These are phyloP conservation scores for Oceanites oceanicus DNA, from an alignment of 2,113 vertebrate genomes.

Conservation along the genomic window DNA sequence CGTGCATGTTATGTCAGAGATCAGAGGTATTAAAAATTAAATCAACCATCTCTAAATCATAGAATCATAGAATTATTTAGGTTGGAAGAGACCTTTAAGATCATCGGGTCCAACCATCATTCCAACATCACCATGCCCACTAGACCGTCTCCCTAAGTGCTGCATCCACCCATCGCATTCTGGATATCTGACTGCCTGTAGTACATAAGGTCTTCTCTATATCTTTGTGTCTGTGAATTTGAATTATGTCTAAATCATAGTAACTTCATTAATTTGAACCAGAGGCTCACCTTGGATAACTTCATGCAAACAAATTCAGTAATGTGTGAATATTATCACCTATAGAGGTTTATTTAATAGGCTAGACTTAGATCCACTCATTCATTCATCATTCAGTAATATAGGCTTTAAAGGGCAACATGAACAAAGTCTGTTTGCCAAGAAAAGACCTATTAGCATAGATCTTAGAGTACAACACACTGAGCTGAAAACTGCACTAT, in stretches of 20 bases:
- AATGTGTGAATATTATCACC: neutral
- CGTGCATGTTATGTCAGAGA: neutral
- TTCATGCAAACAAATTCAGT: neutral
- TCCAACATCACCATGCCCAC: too few relatives aligned
- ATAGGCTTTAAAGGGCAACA: neutral
- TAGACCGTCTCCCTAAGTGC: too few relatives aligned
- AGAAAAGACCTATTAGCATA: neutral
- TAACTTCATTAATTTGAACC: neutral
- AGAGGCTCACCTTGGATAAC: neutral
- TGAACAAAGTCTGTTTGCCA: neutral
- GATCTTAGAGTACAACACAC: neutral
- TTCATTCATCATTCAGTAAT: neutral
- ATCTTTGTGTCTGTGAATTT: neutral
- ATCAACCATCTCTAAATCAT: neutral
- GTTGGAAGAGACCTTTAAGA: too few relatives aligned
- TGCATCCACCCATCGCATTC: too few relatives aligned
- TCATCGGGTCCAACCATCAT: too few relatives aligned
- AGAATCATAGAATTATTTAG: too few relatives aligned
- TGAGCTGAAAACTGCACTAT: neutral
- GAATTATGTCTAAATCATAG: neutral
- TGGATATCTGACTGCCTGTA: neutral
- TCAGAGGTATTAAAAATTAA: neutral
- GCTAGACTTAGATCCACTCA: neutral
- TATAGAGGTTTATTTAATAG: neutral
- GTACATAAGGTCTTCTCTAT: neutral